These are phyloP conservation scores for Cyclura pinguis DNA, from an alignment of 2,797 vertebrate species.

Conservation along the genomic window DNA sequence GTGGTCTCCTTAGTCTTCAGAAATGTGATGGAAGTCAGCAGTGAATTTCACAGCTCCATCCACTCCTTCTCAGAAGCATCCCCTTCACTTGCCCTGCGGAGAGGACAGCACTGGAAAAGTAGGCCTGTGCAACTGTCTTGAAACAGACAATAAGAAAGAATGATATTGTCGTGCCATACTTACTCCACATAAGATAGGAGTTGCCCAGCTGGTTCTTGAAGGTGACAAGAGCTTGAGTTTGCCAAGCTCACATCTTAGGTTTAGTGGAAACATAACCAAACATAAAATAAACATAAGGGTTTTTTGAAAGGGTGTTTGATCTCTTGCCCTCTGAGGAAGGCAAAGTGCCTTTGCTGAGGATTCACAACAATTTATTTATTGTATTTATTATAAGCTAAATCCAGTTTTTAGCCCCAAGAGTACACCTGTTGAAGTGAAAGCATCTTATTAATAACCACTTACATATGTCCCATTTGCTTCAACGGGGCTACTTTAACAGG, in stretches of 20 bases:
- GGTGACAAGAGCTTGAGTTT: neutral
- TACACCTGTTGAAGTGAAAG: too few relatives aligned
- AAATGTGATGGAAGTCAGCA: neutral
- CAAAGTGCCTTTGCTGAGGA: neutral
- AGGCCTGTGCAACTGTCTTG: neutral
- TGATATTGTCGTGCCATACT: slow-evolving; percentile 17
- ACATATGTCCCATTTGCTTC: too few relatives aligned
- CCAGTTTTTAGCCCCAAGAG: too few relatives aligned
- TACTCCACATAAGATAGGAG: neutral
- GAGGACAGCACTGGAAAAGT: neutral
- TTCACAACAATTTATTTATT: neutral
- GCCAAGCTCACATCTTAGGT: neutral
- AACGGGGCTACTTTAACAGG: too few relatives aligned
- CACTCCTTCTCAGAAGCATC: neutral
- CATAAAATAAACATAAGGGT: too few relatives aligned
- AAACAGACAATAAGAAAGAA: slow-evolving; percentile 29
- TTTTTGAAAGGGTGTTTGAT: too few relatives aligned
- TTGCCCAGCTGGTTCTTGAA: neutral
- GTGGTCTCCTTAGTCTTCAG: too few relatives aligned
- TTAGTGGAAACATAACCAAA: neutral
- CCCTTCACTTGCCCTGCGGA: neutral
- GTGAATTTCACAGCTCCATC: slow-evolving; percentile 20
- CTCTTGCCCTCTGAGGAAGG: neutral
- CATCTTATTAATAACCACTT: too few relatives aligned
- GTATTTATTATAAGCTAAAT: neutral